phyloP scores from a whole-genome alignment of 2,888 invertebrate genomes.

The Pomacea canaliculata region DNA sequence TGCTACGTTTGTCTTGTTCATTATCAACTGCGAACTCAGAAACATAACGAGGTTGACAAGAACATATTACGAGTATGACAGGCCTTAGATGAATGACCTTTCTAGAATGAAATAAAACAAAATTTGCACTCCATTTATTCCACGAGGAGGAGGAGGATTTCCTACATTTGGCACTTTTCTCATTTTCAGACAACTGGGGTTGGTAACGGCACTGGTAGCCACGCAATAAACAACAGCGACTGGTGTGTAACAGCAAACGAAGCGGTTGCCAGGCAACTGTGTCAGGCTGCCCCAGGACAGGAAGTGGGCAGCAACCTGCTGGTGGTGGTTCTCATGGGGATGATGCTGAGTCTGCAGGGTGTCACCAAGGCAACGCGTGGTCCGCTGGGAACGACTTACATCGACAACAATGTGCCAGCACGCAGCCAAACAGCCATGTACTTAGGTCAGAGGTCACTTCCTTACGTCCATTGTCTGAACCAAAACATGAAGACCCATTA shows the following conservation, averaged over 20 bases:
- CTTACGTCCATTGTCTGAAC: too few species aligned
- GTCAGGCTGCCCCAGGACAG: neutral
- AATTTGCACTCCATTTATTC: too few species aligned
- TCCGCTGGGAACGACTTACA: conserved; percentile 41
- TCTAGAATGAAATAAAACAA: too few species aligned
- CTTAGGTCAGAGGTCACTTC: neutral
- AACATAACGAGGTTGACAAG: too few species aligned
- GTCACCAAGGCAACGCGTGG: conserved; percentile 44
- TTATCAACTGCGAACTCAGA: too few species aligned
- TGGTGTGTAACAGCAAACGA: neutral
- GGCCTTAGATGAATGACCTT: too few species aligned
- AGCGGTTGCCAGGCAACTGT: neutral
- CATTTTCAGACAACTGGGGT: neutral
- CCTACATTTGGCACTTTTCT: too few species aligned
- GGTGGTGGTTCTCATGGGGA: conserved; percentile 17
- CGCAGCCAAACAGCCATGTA: neutral
- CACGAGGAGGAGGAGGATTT: too few species aligned
- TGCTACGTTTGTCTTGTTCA: too few species aligned
- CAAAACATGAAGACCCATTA: too few species aligned
- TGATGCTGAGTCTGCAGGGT: conserved; percentile 37
- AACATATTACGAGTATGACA: too few species aligned
- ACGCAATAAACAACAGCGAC: neutral
- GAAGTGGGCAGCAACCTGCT: neutral
- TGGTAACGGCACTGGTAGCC: neutral
- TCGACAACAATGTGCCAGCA: conserved; percentile 42